These are phyloP conservation scores for Orthonychiurus folsomi DNA, from an alignment of 2,888 invertebrate genomes.

Conservation along the genomic window DNA sequence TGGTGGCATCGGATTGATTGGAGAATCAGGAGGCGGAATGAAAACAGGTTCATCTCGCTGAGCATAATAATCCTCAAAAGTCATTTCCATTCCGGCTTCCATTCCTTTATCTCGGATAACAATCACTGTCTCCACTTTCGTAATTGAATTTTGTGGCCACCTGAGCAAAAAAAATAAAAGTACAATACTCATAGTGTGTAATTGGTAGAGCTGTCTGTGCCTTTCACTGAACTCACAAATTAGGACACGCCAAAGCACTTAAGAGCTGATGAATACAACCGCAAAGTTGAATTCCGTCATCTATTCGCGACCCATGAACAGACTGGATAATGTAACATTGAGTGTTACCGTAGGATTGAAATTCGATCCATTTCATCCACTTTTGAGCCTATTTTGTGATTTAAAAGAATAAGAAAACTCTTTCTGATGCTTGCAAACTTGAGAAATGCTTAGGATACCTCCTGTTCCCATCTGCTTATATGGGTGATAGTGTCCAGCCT, in stretches of 20 bases:
- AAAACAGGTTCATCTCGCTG: conserved; percentile 26
- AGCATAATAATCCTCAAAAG: conserved; percentile 26
- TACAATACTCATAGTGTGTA: too few relatives aligned
- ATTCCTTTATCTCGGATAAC: conserved; percentile 31
- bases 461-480: conserved; percentile 39
- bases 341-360: conserved; percentile 32
- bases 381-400: conserved; percentile 23
- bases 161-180: conserved; percentile 10
- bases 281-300: conserved; percentile 21
- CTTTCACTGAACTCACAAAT: conserved; percentile 24
- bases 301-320: conserved; percentile 24
- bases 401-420: background rate
- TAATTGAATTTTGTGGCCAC: conserved; percentile 29
- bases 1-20: background rate
- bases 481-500: conserved; percentile 28
- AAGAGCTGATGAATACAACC: conserved; percentile 31
- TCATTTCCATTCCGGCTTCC: conserved; percentile 33
- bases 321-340: conserved; percentile 34
- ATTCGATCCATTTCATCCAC: conserved; percentile 38
- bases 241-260: conserved; percentile 32
- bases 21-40: conserved; percentile 26
- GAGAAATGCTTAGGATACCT: conserved; percentile 15
- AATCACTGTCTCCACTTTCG: conserved; percentile 33
- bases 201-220: too few relatives aligned
- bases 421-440: too few relatives aligned